These are phyloP conservation scores for Drepana arcuata DNA, from an alignment of 1,140 invertebrate genomes.

Conservation along the genomic window DNA sequence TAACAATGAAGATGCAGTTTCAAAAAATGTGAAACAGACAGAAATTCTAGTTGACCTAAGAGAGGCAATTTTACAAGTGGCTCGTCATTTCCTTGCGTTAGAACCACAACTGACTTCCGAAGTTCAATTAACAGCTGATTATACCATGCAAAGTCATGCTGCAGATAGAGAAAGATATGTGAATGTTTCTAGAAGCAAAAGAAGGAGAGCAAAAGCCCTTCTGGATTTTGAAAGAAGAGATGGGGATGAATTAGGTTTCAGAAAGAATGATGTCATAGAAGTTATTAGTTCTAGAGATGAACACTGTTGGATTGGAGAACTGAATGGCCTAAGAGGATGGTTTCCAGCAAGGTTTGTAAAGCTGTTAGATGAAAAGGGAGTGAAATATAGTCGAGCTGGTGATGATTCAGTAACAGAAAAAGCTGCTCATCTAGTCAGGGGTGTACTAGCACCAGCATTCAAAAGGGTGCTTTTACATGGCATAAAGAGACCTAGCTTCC, in stretches of 20 bases:
- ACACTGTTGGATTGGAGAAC: conserved; percentile 99
- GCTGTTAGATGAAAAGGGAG: conserved; percentile 96
- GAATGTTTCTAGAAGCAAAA: conserved; percentile 89
- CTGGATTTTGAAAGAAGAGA: conserved; percentile 98
- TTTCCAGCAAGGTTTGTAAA: conserved; percentile 99
- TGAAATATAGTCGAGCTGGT: conserved; percentile 95
- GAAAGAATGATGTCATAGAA: conserved; percentile 98
- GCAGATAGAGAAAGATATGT: conserved; percentile 95
- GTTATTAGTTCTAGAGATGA: conserved; percentile 99
- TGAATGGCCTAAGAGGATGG: conserved; percentile 98
- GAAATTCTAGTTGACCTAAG: conserved; percentile 96
- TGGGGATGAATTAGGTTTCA: conserved; percentile 98
- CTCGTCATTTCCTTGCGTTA: conserved; percentile 88
- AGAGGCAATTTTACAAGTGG: conserved; percentile 94
- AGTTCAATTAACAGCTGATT: conserved; percentile 91
- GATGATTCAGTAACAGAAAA: conserved; percentile 97
- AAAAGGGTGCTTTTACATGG: conserved; percentile 97
- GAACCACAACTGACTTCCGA: conserved; percentile 82
- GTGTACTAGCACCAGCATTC: conserved; percentile 92
- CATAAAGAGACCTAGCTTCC: conserved; percentile 89
- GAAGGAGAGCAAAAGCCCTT: conserved; percentile 94
- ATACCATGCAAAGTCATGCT: conserved; percentile 94
- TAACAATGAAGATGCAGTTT: conserved; percentile 88
- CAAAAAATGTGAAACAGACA: conserved; percentile 96
- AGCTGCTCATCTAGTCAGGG: conserved; percentile 96